Conservation (phyloP, 35 echinoderm and acorn worm species). For the Ptychodera flava region DNA sequence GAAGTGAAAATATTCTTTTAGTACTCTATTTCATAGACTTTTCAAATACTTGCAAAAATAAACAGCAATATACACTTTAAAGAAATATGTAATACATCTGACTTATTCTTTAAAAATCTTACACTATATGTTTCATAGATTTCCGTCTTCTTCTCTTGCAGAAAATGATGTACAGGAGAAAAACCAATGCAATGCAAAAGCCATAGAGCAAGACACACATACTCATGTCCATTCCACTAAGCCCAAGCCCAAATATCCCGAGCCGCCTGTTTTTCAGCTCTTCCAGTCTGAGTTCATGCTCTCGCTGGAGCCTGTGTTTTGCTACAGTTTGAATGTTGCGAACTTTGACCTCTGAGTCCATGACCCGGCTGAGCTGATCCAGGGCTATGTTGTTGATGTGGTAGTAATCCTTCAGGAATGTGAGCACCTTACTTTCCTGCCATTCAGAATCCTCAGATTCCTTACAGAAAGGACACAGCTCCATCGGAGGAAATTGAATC, state of each 20-base stretch:
- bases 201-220: conserved; percentile 13
- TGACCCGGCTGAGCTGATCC: neutral
- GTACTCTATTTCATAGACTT: too few relatives aligned
- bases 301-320: neutral
- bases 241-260: neutral
- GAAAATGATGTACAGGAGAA: neutral
- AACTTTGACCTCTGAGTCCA: neutral
- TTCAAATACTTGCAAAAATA: too few relatives aligned
- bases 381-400: conserved; percentile 28
- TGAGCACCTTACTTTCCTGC: conserved; percentile 50
- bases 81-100: too few relatives aligned
- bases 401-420: conserved; percentile 64
- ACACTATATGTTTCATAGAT: conserved; percentile 6
- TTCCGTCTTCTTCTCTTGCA: conserved; percentile 4
- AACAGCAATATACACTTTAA: too few relatives aligned
- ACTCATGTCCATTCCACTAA: neutral
- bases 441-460: conserved; percentile 13
- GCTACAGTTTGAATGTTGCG: neutral
- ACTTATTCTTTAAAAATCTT: neutral
- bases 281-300: neutral
- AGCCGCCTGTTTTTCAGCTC: neutral
- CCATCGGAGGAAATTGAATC: conserved; percentile 49
- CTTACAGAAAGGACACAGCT: conserved; percentile 40
- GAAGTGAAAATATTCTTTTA: too few relatives aligned
- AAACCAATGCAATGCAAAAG: neutral